Evolutionary conservation across 2,888 invertebrate genomes (phyloP).

Genomic region (Germaria angustata): DNA sequence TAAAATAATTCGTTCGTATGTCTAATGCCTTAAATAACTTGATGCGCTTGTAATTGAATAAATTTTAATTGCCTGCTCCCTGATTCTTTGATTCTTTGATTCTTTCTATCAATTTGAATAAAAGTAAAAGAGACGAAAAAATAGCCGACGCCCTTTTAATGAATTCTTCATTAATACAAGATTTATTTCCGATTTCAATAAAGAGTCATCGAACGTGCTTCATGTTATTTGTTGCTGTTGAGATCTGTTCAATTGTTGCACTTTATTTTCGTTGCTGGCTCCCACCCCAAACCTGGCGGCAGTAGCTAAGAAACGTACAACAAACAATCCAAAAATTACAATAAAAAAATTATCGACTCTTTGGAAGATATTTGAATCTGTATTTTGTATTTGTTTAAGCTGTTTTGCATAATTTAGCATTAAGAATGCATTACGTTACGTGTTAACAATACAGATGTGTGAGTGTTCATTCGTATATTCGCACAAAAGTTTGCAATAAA

Average conservation of each 20-base stretch:
- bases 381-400: conserved; percentile 42
- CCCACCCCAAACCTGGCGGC: not conserved
- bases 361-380: conserved; percentile 31
- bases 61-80: too few species aligned
- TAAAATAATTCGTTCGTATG: too few species aligned
- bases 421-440: conserved; percentile 71
- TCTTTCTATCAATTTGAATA: too few species aligned
- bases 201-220: conserved; percentile 49
- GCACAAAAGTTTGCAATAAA: conserved; percentile 20
- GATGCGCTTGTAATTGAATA: too few species aligned
- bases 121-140: not conserved
- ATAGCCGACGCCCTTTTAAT: not conserved
- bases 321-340: conserved; percentile 34
- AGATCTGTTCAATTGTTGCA: conserved; percentile 1
- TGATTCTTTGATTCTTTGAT: too few species aligned
- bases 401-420: conserved; percentile 71
- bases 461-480: not conserved
- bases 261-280: conserved; percentile 15
- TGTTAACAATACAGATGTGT: conserved; percentile 28
- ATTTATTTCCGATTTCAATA: conserved; percentile 52
- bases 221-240: not conserved
- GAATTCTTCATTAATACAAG: conserved; percentile 9
- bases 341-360: conserved; percentile 49
- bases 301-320: not conserved
- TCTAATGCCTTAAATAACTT: too few species aligned